phyloP scores from a whole-genome alignment of 35 echinoderm and acorn worm genomes.

The Anneissia japonica region DNA sequence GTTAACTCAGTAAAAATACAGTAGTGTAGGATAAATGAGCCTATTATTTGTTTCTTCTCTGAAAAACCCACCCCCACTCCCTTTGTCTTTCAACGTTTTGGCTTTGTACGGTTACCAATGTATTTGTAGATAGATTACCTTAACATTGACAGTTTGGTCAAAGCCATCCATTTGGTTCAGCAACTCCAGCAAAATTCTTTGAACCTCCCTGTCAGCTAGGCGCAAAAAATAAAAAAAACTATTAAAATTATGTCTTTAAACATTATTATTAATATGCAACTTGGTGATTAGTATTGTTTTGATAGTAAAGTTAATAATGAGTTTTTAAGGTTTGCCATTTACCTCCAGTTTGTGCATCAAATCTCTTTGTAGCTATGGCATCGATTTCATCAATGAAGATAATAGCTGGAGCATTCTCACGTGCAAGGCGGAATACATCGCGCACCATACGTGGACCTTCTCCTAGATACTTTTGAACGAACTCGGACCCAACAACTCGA shows the following conservation, averaged over 20 bases:
- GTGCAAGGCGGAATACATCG: constrained; percentile 88
- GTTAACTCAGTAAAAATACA: too few relatives aligned
- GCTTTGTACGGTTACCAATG: too few relatives aligned
- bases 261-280: too few relatives aligned
- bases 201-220: constrained; percentile 92
- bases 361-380: constrained; percentile 96
- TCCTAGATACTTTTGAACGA: constrained; percentile 97
- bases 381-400: constrained; percentile 99
- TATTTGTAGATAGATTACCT: constrained; percentile 60
- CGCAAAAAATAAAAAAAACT: not conserved
- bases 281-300: too few relatives aligned
- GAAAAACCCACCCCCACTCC: too few relatives aligned
- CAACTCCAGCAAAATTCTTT: constrained; percentile 81
- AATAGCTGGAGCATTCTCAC: constrained; percentile 89
- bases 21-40: too few relatives aligned
- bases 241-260: too few relatives aligned
- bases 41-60: too few relatives aligned
- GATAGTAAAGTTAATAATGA: not conserved
- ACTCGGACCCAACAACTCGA: constrained; percentile 91
- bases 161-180: constrained; percentile 97
- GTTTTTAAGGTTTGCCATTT: not conserved
- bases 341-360: constrained; percentile 99
- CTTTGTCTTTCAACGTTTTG: too few relatives aligned
- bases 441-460: constrained; percentile 92
- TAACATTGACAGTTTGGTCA: constrained; percentile 95